These are phyloP conservation scores for Mastomys natalensis DNA, from an alignment of 2,113 vertebrate genomes.

Conservation along the genomic window DNA sequence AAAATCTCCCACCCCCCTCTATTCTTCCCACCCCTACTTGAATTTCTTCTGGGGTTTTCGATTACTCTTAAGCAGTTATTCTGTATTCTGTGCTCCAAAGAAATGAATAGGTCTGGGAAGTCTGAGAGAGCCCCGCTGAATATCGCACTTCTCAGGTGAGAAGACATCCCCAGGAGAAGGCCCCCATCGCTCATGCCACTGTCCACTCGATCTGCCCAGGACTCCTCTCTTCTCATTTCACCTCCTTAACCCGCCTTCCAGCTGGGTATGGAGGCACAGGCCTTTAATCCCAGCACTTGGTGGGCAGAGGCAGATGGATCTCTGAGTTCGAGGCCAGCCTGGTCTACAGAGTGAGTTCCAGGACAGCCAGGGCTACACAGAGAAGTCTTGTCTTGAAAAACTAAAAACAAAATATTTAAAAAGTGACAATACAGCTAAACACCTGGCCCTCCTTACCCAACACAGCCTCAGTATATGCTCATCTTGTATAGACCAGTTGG, in stretches of 20 bases:
- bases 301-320: not conserved
- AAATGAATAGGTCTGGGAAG: not conserved
- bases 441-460: not conserved
- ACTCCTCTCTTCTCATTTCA: fast-evolving
- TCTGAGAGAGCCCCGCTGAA: not conserved
- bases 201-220: fast-evolving
- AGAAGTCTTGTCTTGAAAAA: not conserved
- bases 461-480: not conserved
- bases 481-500: not conserved
- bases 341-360: not conserved
- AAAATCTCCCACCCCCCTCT: fast-evolving
- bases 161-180: not conserved
- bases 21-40: not conserved
- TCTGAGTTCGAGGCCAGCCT: not conserved
- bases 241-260: not conserved
- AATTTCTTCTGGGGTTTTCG: not conserved
- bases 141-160: not conserved
- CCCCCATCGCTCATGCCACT: not conserved
- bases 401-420: not conserved
- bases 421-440: not conserved
- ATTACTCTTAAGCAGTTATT: too few species aligned
- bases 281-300: not conserved
- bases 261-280: not conserved
- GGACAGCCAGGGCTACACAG: too few species aligned
- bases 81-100: not conserved